phyloP scores from a whole-genome alignment of 2,888 invertebrate species.

The Pollenia labialis region DNA sequence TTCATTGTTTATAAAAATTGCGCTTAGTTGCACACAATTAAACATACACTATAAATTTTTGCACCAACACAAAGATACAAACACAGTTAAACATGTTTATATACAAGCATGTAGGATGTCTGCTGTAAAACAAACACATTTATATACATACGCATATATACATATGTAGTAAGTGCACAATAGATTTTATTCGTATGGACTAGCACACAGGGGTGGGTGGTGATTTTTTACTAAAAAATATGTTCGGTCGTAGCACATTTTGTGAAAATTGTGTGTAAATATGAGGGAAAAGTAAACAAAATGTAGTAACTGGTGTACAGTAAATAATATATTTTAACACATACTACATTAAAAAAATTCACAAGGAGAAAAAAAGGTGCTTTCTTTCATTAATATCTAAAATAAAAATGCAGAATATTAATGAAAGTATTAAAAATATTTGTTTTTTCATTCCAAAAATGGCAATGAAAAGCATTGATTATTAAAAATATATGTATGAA shows the following conservation, averaged over 20 bases:
- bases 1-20: constrained; percentile 41
- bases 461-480: too few species aligned
- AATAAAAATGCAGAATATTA: too few species aligned
- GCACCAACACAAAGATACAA: background rate
- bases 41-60: constrained; percentile 47
- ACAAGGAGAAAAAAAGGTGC: too few species aligned
- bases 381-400: too few species aligned
- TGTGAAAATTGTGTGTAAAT: background rate
- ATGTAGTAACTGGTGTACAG: background rate
- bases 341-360: too few species aligned
- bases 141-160: too few species aligned
- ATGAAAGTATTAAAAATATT: too few species aligned
- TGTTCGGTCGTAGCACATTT: constrained; percentile 9
- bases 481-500: too few species aligned
- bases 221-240: background rate
- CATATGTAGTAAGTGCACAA: background rate
- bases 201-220: background rate
- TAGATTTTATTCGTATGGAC: constrained; percentile 15
- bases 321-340: background rate
- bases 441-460: too few species aligned
- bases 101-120: background rate
- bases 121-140: background rate
- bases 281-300: background rate
- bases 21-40: constrained; percentile 62
- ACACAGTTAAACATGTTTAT: background rate